Evolutionary conservation across 2,888 invertebrate species (phyloP), one percentile per base, ranked within the genome.

Genomic region (Cremastinae sp.): DNA sequence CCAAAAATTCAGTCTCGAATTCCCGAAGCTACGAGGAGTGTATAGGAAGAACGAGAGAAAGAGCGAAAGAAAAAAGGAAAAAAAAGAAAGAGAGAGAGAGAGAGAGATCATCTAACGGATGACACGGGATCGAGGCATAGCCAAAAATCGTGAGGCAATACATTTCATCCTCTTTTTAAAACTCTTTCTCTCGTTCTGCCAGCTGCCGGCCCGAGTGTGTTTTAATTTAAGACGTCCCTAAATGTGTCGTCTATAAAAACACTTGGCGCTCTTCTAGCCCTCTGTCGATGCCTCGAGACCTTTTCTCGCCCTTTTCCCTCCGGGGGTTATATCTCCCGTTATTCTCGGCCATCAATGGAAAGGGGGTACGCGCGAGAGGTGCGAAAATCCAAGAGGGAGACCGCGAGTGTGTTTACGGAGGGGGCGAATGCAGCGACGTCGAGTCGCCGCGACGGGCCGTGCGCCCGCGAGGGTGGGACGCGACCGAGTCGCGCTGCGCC

Each of bases 201-300:
- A 86, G 79, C 84, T 82, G n/a, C n/a, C 78, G 69, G 71, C 47
- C 68, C 47, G 72, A 58, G 64, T 1, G 75, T 79, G 86, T 87
- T 87, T 88, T 87, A 88, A 88, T 87, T 88, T 87, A 88, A 88
- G 88, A 86, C 83, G 86, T 84, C 86, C 84, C 83, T 87, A 88
- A 88, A 88, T 88, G 28, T 28, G 88, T 88, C 88, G 87, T 85
- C 83, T 85, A 54, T 62, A 20, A 54, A 51, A 22, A 49, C 65
- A 34, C 22, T 47, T 54, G 49, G 49, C n/a, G n/a, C 18, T 49
- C 16, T 10, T 9, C 4, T 12, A 5, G 12, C 45, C 12, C 2
- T n/a, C n/a, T 41, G 41, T 1, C n/a, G 12, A 36, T 10, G 56
- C 2, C 18, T 38, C 16, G 1, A 56, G 56, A 16, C 14, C 47